phyloP scores from a whole-genome alignment of 2,888 invertebrate species.

The Drosophila niveifrons region DNA sequence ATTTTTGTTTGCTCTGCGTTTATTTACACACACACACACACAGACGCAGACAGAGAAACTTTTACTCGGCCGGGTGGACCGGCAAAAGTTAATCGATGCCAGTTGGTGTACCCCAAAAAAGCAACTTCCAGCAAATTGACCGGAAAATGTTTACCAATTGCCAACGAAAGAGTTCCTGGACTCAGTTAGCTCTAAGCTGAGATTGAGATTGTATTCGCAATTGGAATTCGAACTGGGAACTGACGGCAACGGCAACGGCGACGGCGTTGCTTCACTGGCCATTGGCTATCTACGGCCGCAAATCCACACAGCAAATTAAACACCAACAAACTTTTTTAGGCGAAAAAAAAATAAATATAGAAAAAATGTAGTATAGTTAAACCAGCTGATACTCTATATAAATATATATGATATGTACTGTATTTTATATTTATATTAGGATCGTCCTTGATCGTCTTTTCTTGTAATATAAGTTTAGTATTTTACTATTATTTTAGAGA shows the following conservation, averaged over 20 bases:
- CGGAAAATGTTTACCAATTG: constrained; percentile 81
- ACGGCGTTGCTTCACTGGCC: too few relatives aligned
- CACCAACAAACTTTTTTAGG: constrained; percentile 35
- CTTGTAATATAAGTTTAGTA: too few relatives aligned
- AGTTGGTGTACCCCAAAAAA: constrained; percentile 41
- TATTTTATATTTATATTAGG: too few relatives aligned
- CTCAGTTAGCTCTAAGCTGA: constrained; percentile 30
- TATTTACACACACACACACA: constrained; percentile 47
- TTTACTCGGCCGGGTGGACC: constrained; percentile 36
- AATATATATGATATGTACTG: background rate
- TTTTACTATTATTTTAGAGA: too few relatives aligned
- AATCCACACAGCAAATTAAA: constrained; percentile 63
- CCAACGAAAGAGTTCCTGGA: constrained; percentile 48
- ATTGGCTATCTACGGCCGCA: constrained; percentile 48
- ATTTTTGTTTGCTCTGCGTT: constrained; percentile 57
- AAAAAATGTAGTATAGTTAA: constrained; percentile 1
- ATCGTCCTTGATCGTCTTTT: too few relatives aligned
- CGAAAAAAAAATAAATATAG: constrained; percentile 5
- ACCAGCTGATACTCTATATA: background rate
- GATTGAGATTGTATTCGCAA: constrained; percentile 56
- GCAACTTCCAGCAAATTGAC: constrained; percentile 70
- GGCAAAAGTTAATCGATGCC: constrained; percentile 75
- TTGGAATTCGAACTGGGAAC: constrained; percentile 29
- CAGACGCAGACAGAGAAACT: constrained; percentile 25
- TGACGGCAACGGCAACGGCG: too few relatives aligned